phyloP scores from a whole-genome alignment of 2,797 vertebrate species.

The Gymnoscopelus braueri region DNA sequence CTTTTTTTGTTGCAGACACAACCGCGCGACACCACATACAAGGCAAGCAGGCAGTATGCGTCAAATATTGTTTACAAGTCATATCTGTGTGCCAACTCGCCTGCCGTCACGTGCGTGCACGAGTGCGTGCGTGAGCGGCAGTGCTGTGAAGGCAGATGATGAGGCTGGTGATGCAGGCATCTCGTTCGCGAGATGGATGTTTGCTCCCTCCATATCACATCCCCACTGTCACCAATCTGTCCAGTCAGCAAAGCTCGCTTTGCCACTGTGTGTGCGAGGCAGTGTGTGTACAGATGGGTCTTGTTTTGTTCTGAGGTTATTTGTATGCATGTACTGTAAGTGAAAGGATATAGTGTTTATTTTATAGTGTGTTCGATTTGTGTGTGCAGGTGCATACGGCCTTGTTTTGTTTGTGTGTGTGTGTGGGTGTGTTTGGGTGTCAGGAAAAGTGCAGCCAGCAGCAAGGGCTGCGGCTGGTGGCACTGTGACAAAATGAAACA shows the following conservation, averaged over 20 bases:
- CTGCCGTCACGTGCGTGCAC: no score
- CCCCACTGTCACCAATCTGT: conserved; percentile 45
- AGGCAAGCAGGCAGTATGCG: no score
- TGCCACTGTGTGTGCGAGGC: conserved; percentile 1
- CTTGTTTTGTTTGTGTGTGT: conserved; percentile 35
- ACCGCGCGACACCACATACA: no score
- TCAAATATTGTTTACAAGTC: no score
- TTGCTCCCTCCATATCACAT: conserved; percentile 54
- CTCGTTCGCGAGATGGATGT: conserved; percentile 53
- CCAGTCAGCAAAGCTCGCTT: conserved; percentile 54
- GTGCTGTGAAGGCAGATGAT: conserved; percentile 54
- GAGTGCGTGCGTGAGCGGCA: neutral
- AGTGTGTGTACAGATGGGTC: conserved; percentile 16
- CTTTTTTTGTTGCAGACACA: neutral
- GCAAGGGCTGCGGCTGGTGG: conserved; percentile 47
- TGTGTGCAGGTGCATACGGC: conserved; percentile 1
- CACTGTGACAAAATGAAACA: conserved; percentile 52
- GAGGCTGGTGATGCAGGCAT: conserved; percentile 51
- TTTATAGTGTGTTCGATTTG: conserved; percentile 10
- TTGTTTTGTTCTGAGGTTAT: neutral
- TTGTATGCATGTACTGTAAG: neutral
- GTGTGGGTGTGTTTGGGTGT: conserved; percentile 44
- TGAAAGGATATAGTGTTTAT: conserved; percentile 18
- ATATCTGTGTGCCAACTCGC: no score
- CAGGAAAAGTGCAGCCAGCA: conserved; percentile 54